Evolutionary conservation across 2,113 vertebrate species (phyloP).

Genomic region (Syngnathus floridae): DNA sequence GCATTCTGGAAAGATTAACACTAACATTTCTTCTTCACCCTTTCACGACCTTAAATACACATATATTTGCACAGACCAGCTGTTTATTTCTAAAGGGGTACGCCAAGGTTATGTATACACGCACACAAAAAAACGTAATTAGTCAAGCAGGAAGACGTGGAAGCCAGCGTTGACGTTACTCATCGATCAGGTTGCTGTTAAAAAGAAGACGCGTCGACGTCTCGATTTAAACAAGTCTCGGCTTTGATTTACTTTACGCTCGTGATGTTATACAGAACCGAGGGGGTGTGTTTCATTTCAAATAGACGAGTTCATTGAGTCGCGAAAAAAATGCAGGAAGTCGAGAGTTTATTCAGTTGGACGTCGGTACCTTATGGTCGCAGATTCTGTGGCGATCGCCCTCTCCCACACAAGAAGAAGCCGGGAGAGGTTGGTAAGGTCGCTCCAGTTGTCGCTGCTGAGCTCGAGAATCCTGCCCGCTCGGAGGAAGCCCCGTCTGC

Average conservation of each 20-base stretch:
- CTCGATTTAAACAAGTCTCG: conserved; percentile 31
- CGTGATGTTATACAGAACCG: conserved; percentile 32
- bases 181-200: neutral
- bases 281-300: neutral
- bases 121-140: neutral
- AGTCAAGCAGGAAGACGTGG: neutral
- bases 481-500: conserved; percentile 52
- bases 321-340: neutral
- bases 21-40: neutral
- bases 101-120: neutral
- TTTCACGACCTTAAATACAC: neutral
- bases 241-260: conserved; percentile 35
- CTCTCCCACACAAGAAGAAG: conserved; percentile 62
- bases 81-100: neutral
- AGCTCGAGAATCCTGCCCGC: conserved; percentile 33
- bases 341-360: neutral
- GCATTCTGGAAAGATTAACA: neutral
- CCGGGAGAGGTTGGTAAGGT: conserved; percentile 51
- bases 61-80: neutral
- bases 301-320: neutral
- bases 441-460: conserved; percentile 25
- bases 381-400: conserved; percentile 81
- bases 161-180: neutral
- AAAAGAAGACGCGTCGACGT: neutral
- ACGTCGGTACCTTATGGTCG: conserved; percentile 73